Percentiles rank a stretch among this genome's conserved stretches.
phyloP scores from a whole-genome alignment of 2,113 vertebrate genomes.

The Oreotragus oreotragus region DNA sequence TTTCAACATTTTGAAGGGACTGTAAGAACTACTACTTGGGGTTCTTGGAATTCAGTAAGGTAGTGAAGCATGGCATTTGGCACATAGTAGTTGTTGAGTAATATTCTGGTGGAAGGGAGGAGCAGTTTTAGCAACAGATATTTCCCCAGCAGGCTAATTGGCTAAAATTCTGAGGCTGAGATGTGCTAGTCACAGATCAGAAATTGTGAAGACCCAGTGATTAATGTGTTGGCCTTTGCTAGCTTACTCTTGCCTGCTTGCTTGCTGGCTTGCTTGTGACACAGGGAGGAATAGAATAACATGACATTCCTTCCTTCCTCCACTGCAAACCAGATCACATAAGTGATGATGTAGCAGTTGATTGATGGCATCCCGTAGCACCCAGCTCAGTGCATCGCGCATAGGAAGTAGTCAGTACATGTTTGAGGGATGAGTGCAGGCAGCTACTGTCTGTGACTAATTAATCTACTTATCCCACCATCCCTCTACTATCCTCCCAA shows the following conservation, averaged over 20 bases:
- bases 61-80: not conserved
- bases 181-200: not conserved
- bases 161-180: constrained; percentile 7
- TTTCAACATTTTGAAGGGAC: not conserved
- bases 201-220: not conserved
- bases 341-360: not conserved
- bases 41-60: not conserved
- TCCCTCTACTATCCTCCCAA: not conserved
- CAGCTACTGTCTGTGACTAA: not conserved
- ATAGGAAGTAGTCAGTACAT: not conserved
- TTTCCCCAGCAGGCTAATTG: not conserved
- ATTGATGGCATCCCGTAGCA: not conserved
- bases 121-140: not conserved
- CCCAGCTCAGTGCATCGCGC: not conserved
- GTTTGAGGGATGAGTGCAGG: not conserved
- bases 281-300: not conserved
- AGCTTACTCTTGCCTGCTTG: not conserved
- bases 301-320: constrained; percentile 3
- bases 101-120: not conserved
- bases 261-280: not conserved
- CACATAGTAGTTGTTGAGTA: not conserved
- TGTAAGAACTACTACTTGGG: not conserved
- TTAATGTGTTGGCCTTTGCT: not conserved
- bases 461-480: not conserved
- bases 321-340: not conserved